A percentile compares a stretch with the other conserved stretches of the same genome.
Evolutionary conservation across 2,113 vertebrate genomes (phyloP).

Genomic region (Buteo buteo): DNA sequence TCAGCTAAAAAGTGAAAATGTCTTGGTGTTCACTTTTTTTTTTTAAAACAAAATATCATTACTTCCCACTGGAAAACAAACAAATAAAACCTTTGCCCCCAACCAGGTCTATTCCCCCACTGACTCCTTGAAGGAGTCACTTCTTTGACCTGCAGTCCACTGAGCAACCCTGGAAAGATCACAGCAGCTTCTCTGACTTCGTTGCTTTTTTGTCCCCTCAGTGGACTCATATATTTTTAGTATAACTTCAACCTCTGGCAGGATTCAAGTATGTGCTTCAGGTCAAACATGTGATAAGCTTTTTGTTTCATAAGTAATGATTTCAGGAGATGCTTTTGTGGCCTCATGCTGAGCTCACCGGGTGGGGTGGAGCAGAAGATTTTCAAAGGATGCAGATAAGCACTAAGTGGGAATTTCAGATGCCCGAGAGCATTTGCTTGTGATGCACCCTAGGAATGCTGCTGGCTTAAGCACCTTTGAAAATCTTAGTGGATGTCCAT

Average conservation of each 20-base stretch:
- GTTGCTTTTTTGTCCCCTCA: not conserved
- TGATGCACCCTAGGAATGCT: not conserved
- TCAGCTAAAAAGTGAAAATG: not conserved
- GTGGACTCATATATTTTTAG: not conserved
- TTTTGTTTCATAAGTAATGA: not conserved
- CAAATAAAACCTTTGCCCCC: not conserved
- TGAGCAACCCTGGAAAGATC: not conserved
- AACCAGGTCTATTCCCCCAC: not conserved
- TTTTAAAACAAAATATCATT: not conserved
- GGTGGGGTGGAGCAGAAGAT: not conserved
- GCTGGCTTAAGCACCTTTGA: not conserved
- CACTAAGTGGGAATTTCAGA: not conserved
- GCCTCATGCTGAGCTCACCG: not conserved
- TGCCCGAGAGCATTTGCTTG: not conserved
- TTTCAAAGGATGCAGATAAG: not conserved
- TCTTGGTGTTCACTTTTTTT: not conserved
- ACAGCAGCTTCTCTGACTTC: not conserved
- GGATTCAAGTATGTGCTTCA: not conserved
- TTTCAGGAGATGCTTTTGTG: not conserved
- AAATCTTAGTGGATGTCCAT: not conserved
- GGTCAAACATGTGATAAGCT: not conserved
- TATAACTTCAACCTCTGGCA: not conserved
- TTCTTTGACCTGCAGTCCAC: not conserved
- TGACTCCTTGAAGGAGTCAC: not conserved
- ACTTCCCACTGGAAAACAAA: not conserved